These are phyloP conservation scores for Hypocryptadius cinnamomeus DNA, from an alignment of 2,113 vertebrate genomes.

Conservation along the genomic window DNA sequence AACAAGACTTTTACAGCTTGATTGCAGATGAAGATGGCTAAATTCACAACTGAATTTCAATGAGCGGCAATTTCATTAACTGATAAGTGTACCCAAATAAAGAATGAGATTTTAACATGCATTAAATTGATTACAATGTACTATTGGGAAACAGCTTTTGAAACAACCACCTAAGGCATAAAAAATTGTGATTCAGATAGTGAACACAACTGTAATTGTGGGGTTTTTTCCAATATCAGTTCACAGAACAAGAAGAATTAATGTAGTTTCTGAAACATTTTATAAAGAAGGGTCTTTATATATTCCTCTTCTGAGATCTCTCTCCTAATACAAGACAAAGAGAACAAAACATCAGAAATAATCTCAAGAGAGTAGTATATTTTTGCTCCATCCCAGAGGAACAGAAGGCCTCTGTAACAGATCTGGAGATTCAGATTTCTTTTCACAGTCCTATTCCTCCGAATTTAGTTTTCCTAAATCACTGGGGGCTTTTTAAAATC, in stretches of 20 bases:
- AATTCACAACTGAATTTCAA: conserved; percentile 65
- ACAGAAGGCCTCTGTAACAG: background rate
- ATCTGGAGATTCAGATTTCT: background rate
- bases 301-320: background rate
- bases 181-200: background rate
- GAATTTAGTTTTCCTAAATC: background rate
- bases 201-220: background rate
- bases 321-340: background rate
- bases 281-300: background rate
- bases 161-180: conserved; percentile 66
- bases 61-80: conserved; percentile 62
- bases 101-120: conserved; percentile 79
- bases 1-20: background rate
- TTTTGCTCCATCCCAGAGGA: background rate
- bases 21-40: conserved; percentile 68
- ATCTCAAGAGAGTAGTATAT: background rate
- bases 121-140: conserved; percentile 84
- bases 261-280: background rate
- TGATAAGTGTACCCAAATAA: conserved; percentile 72
- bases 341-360: background rate
- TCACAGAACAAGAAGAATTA: background rate
- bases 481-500: background rate
- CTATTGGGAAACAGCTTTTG: conserved; percentile 78
- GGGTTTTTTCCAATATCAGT: background rate
- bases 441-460: background rate